Evolutionary conservation across 2,888 invertebrate species (phyloP), one percentile per base, ranked within the genome.

Genomic region (Cremastinae sp.): DNA sequence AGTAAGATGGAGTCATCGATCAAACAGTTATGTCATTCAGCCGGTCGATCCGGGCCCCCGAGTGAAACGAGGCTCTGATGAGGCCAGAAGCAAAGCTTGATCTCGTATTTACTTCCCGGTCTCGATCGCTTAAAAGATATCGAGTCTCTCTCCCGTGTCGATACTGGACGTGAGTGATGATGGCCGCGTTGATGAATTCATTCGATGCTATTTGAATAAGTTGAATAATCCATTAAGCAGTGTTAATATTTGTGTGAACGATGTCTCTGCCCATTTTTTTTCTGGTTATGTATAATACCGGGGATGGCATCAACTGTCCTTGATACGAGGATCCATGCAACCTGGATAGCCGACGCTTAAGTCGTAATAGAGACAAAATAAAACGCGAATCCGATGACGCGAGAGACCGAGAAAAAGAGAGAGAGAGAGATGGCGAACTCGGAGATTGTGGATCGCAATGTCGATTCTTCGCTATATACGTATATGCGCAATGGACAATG

Each of bases 401-500:
- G 41, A 2, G 41, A 41, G 12, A 41, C n/a, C 10, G 41, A 41
- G 41, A 2, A 9, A 41, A 9, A 41, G 9, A 12, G 12, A 41
- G 41, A 36, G 36, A 36, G 41, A 41, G 41, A 9, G 9, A 41
- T 2, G 8, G 41, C 2, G 41, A 28, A 53, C 28, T 12, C 16
- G 16, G 14, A 16, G 18, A 45, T 41, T 28, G 28, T 28, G 28
- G 28, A 28, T 28, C 28, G 28, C 28, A 28, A 28, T 5, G 28
- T 28, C 28, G 28, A 28, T 28, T 28, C 28, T 28, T 28, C 28
- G 28, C 28, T 28, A 5, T n/a, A n/a, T 28, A 69, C 38, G 69
- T 61, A 49, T 49, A 65, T 66, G 61, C 66, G 59, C 71, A 76
- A 82, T 83, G 85, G 84, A 88, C 88, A 88, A 88, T 88, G 87